Conservation (phyloP, 2,113 vertebrate species). For the Aptenodytes patagonicus region DNA sequence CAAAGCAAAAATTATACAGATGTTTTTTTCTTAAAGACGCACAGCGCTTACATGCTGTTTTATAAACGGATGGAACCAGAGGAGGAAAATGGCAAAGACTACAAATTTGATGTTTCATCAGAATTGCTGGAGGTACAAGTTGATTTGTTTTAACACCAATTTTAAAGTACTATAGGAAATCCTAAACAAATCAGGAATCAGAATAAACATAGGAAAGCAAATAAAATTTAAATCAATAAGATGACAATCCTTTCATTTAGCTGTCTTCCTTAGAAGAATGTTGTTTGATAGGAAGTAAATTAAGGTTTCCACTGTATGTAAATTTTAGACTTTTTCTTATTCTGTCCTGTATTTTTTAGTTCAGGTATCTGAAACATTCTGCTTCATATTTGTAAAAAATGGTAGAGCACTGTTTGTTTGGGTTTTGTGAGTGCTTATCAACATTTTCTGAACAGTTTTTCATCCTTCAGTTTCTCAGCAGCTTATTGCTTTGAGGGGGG, state of each 20-base stretch:
- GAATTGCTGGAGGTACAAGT: conserved; percentile 92
- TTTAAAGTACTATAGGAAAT: neutral
- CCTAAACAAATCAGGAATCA: neutral
- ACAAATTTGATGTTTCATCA: conserved; percentile 95
- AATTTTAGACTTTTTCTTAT: neutral
- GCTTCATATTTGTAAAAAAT: neutral
- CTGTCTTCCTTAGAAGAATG: neutral
- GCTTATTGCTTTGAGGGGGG: neutral
- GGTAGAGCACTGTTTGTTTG: neutral
- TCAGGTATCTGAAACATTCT: neutral
- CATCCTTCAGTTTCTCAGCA: neutral
- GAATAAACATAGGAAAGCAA: neutral
- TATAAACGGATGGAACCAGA: conserved; percentile 97
- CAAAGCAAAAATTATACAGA: conserved; percentile 52
- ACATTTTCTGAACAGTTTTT: neutral
- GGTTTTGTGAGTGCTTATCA: neutral
- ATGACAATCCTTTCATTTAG: neutral
- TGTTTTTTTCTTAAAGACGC: conserved; percentile 81
- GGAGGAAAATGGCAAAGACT: conserved; percentile 94
- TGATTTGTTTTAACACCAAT: conserved; percentile 46
- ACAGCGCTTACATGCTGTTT: conserved; percentile 99
- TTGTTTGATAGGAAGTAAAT: neutral
- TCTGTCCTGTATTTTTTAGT: neutral
- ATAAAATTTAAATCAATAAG: neutral
- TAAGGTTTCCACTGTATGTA: neutral